A percentile compares a stretch with the other conserved stretches of the same genome.
These are phyloP conservation scores for Oophaga sylvatica DNA, from an alignment of 2,797 vertebrate genomes.

Conservation along the genomic window DNA sequence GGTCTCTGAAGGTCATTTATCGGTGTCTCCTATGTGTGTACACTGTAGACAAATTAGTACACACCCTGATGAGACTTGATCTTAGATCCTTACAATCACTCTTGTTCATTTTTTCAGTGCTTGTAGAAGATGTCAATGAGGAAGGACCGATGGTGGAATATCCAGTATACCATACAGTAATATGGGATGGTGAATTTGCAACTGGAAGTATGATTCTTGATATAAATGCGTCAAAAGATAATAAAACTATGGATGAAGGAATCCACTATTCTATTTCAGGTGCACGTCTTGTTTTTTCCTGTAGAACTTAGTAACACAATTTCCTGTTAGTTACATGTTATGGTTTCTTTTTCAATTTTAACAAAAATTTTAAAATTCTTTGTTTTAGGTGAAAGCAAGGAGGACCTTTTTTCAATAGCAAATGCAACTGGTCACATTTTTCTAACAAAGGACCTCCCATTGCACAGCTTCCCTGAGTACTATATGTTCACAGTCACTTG, in stretches of 20 bases:
- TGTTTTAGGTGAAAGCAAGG: constrained; percentile 65
- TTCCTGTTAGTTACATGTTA: not conserved
- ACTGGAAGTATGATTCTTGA: constrained; percentile 65
- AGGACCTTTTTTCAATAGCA: constrained; percentile 65
- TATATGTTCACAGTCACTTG: constrained; percentile 60
- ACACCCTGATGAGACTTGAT: not conserved
- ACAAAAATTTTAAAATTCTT: not conserved
- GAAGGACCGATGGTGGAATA: constrained; percentile 66
- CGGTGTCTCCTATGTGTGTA: not conserved
- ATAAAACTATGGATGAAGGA: constrained; percentile 64
- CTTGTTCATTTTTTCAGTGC: constrained; percentile 60
- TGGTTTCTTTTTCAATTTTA: not conserved
- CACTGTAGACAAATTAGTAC: not conserved
- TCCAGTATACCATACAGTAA: constrained; percentile 63
- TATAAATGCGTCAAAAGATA: constrained; percentile 67
- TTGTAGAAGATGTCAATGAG: constrained; percentile 69
- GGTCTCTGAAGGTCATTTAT: too few relatives aligned
- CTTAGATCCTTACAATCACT: not conserved
- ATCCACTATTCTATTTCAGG: constrained; percentile 69
- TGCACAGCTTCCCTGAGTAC: constrained; percentile 9
- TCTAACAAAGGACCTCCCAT: constrained; percentile 63
- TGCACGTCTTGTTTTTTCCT: constrained; percentile 24
- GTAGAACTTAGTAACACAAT: not conserved
- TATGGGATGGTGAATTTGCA: constrained; percentile 62
- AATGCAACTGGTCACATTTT: constrained; percentile 63